These are phyloP conservation scores for Formicarius rufipectus DNA, from an alignment of 2,113 vertebrate genomes.

Conservation along the genomic window DNA sequence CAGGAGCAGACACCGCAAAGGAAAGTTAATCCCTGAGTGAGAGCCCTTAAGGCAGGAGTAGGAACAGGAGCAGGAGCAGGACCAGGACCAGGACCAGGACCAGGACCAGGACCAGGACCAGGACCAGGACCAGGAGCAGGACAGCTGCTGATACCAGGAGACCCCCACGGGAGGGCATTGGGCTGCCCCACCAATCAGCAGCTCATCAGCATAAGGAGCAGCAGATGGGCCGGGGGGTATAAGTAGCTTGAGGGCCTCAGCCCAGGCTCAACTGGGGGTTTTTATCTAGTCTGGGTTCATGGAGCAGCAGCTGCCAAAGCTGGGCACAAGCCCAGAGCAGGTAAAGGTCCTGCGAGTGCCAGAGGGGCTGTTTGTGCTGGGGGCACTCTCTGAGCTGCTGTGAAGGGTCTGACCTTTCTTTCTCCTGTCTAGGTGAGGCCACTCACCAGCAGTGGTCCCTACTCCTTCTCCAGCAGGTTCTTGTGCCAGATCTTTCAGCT, in stretches of 20 bases:
- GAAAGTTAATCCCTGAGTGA: not conserved
- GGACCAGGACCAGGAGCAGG: no score
- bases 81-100: no score
- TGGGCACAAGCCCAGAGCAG: rapidly evolving
- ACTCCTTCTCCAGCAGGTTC: not conserved
- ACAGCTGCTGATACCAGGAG: rapidly evolving
- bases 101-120: not conserved
- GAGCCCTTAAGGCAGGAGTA: not conserved
- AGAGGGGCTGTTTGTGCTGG: rapidly evolving
- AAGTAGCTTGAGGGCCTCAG: not conserved
- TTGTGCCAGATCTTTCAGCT: not conserved
- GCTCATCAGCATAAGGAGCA: not conserved
- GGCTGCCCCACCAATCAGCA: not conserved
- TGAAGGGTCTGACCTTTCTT: not conserved
- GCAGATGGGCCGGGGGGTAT: not conserved
- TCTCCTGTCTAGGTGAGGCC: not conserved
- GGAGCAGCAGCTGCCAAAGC: not conserved
- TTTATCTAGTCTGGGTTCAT: rapidly evolving
- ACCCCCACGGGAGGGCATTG: rapidly evolving
- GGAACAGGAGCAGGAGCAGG: no score
- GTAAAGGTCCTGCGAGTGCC: not conserved
- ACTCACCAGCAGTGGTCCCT: not conserved
- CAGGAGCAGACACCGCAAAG: not conserved
- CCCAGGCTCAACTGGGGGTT: rapidly evolving
- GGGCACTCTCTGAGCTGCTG: rapidly evolving